These are phyloP conservation scores for Perca schrenkii DNA, from an alignment of 2,113 vertebrate genomes.

Conservation along the genomic window DNA sequence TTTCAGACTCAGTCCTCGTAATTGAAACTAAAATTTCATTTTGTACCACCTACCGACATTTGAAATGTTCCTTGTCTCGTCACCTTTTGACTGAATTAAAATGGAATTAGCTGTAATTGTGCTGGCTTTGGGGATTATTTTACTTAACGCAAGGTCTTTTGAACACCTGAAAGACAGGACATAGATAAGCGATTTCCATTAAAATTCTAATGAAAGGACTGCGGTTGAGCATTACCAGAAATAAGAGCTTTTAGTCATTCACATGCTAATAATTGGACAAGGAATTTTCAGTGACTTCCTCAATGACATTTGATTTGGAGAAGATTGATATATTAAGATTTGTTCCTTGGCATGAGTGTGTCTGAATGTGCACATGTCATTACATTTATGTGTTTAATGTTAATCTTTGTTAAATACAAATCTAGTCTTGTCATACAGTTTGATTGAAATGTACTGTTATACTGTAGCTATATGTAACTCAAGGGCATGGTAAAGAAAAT, in stretches of 20 bases:
- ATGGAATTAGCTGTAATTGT: conserved; percentile 83
- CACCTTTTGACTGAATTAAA: conserved; percentile 82
- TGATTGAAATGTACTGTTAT: neutral
- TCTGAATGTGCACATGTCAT: conserved; percentile 6
- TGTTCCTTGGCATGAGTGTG: neutral
- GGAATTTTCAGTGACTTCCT: conserved; percentile 60
- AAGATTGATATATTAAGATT: conserved; percentile 76
- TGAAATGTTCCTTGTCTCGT: conserved; percentile 69
- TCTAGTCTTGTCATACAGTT: neutral
- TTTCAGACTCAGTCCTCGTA: conserved; percentile 49
- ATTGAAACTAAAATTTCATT: conserved; percentile 76
- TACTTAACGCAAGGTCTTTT: conserved; percentile 75
- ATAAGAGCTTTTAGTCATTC: conserved; percentile 78
- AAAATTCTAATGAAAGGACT: conserved; percentile 74
- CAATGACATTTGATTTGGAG: conserved; percentile 68
- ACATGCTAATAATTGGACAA: conserved; percentile 72
- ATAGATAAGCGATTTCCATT: conserved; percentile 81
- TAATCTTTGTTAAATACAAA: neutral
- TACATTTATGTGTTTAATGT: neutral
- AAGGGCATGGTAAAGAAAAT: neutral
- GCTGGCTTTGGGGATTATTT: conserved; percentile 81
- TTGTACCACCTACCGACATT: conserved; percentile 53
- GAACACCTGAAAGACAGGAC: conserved; percentile 80
- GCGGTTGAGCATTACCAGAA: conserved; percentile 69
- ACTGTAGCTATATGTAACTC: neutral